Percentiles rank a stretch among this genome's conserved stretches.
Conservation (phyloP, 1,140 invertebrate species). For the Sesamia nonagrioides region DNA sequence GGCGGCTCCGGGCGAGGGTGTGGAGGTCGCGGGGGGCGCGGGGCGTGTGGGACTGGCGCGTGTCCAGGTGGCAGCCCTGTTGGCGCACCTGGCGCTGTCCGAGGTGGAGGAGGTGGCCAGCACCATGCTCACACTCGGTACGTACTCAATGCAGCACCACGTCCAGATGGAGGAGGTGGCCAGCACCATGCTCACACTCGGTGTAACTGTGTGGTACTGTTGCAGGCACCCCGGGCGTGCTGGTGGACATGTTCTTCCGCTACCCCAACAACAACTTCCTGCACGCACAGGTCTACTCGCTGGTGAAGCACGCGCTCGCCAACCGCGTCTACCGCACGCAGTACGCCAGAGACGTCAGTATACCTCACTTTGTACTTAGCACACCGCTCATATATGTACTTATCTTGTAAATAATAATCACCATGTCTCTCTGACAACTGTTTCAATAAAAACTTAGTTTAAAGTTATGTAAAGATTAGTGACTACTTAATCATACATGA, state of each 20-base stretch:
- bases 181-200: slow-evolving; percentile 70
- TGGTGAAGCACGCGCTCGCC: slow-evolving; percentile 90
- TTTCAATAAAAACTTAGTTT: too few relatives aligned
- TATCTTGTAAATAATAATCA: too few relatives aligned
- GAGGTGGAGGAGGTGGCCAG: slow-evolving; percentile 89
- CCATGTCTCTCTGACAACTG: too few relatives aligned
- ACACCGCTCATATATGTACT: too few relatives aligned
- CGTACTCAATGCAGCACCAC: background rate
- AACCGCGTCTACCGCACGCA: slow-evolving; percentile 64
- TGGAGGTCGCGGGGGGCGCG: slow-evolving; percentile 3
- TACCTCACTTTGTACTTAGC: background rate
- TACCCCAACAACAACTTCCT: slow-evolving; percentile 96
- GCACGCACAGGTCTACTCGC: slow-evolving; percentile 94
- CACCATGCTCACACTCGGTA: slow-evolving; percentile 80
- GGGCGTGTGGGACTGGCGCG: slow-evolving; percentile 27
- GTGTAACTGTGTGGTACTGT: background rate
- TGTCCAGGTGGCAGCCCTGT: slow-evolving; percentile 25
- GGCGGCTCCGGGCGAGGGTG: background rate
- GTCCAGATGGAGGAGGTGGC: slow-evolving; percentile 89
- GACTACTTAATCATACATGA: too few relatives aligned
- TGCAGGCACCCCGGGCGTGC: slow-evolving; percentile 81
- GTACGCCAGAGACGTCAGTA: slow-evolving; percentile 75
- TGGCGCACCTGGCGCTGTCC: slow-evolving; percentile 88
- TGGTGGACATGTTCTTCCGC: slow-evolving; percentile 94
- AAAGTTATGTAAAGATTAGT: too few relatives aligned